Conservation (phyloP, 1,140 invertebrate genomes). For the Tetragnatha versicolor region DNA sequence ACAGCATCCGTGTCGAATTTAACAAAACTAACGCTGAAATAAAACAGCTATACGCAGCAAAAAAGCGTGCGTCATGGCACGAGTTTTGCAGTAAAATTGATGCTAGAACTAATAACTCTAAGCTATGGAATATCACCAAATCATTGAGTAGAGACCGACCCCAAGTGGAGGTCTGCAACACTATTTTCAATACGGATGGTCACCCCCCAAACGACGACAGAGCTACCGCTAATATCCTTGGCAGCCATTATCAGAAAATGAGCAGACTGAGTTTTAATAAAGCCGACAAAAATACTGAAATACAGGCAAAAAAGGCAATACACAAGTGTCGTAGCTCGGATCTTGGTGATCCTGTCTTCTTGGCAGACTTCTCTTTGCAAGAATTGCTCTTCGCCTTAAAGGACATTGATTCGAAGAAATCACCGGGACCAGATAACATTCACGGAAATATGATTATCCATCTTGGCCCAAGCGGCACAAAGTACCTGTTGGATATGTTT, state of each 20-base stretch:
- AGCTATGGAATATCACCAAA: background rate
- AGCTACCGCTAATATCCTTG: background rate
- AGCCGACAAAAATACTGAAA: background rate
- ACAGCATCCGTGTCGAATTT: background rate
- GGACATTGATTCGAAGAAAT: background rate
- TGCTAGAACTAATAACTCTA: background rate
- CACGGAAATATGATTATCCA: background rate
- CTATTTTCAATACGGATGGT: background rate
- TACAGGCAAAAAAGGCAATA: background rate
- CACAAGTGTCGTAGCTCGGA: background rate
- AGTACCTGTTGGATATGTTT: too few species aligned
- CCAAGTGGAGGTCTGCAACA: background rate
- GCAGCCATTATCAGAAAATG: background rate
- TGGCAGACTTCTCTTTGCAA: background rate
- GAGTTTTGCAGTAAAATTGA: conserved; percentile 1
- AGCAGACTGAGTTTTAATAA: background rate
- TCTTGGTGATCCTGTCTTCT: background rate
- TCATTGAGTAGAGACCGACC: background rate
- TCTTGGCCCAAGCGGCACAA: conserved; percentile 2
- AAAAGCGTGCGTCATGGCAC: too few species aligned
- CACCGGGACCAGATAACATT: too few species aligned
- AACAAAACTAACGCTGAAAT: too few species aligned
- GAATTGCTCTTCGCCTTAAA: background rate
- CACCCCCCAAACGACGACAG: background rate
- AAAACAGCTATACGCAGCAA: too few species aligned